phyloP scores from a whole-genome alignment of 2,888 invertebrate genomes.

The Morpho helenor region DNA sequence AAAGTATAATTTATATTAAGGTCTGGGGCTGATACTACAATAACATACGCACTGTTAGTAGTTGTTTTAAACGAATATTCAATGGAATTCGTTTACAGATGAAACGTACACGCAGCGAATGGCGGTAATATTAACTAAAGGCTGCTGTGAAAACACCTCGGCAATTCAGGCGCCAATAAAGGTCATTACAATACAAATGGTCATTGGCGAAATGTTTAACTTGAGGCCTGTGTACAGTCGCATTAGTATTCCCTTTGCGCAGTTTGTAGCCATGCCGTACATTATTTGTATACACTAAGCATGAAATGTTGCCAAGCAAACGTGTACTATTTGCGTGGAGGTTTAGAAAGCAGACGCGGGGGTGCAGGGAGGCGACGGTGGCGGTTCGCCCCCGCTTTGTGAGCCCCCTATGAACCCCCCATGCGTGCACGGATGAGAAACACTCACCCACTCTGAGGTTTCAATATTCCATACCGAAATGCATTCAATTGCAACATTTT shows the following conservation, averaged over 20 bases:
- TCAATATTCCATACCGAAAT: slow-evolving; percentile 74
- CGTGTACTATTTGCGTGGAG: slow-evolving; percentile 77
- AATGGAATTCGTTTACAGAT: too few species aligned
- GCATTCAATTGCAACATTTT: slow-evolving; percentile 71
- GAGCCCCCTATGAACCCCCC: slow-evolving; percentile 40
- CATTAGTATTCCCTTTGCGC: slow-evolving; percentile 70
- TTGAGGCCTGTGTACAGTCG: slow-evolving; percentile 47
- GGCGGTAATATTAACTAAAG: too few species aligned
- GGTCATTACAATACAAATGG: slow-evolving; percentile 44
- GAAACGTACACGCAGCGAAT: too few species aligned
- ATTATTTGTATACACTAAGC: slow-evolving; percentile 78
- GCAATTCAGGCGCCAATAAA: slow-evolving; percentile 27
- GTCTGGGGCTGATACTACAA: too few species aligned
- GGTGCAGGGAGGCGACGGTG: slow-evolving; percentile 40
- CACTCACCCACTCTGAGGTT: slow-evolving; percentile 66
- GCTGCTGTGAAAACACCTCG: slow-evolving; percentile 17
- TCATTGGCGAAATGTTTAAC: slow-evolving; percentile 53
- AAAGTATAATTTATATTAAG: too few species aligned
- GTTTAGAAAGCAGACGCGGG: slow-evolving; percentile 70
- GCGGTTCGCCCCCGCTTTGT: slow-evolving; percentile 34
- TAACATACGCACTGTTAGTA: too few species aligned
- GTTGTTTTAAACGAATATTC: too few species aligned
- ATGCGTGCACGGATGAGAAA: slow-evolving; percentile 66
- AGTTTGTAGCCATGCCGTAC: slow-evolving; percentile 67
- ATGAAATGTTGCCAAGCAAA: slow-evolving; percentile 79